Percentiles rank a stretch among this genome's conserved stretches.
phyloP scores from a whole-genome alignment of 2,797 vertebrate genomes.

The Emys orbicularis region DNA sequence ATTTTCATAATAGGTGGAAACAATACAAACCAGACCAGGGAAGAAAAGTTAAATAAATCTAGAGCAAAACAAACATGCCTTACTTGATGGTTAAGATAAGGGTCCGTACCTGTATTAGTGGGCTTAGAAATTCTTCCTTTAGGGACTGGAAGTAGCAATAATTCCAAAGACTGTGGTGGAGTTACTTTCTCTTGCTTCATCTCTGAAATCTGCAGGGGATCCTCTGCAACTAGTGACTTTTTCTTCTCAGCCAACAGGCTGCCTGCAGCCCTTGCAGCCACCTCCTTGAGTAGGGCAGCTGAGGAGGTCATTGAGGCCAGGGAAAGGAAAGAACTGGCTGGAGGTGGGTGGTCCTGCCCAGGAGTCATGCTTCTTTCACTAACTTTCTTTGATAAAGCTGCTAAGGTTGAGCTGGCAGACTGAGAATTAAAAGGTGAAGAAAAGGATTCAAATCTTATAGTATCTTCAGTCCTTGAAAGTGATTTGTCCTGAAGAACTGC shows the following conservation, averaged over 20 bases:
- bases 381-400: constrained; percentile 99
- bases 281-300: constrained; percentile 98
- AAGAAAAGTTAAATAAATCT: background rate
- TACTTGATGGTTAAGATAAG: background rate
- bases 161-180: constrained; percentile 89
- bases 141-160: constrained; percentile 92
- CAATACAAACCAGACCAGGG: background rate
- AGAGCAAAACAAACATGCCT: constrained; percentile 18
- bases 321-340: constrained; percentile 95
- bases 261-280: constrained; percentile 96
- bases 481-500: constrained; percentile 98
- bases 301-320: constrained; percentile 99
- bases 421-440: constrained; percentile 97
- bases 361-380: constrained; percentile 93
- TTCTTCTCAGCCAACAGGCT: constrained; percentile 95
- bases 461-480: constrained; percentile 90
- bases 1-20: constrained; percentile 34
- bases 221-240: constrained; percentile 89
- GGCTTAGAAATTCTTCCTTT: constrained; percentile 93
- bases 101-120: constrained; percentile 88
- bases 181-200: constrained; percentile 92
- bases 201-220: constrained; percentile 90
- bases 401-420: constrained; percentile 98
- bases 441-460: constrained; percentile 95
- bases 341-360: constrained; percentile 89